These are phyloP conservation scores for Aythya baeri DNA, from an alignment of 2,113 vertebrate species.

Conservation along the genomic window DNA sequence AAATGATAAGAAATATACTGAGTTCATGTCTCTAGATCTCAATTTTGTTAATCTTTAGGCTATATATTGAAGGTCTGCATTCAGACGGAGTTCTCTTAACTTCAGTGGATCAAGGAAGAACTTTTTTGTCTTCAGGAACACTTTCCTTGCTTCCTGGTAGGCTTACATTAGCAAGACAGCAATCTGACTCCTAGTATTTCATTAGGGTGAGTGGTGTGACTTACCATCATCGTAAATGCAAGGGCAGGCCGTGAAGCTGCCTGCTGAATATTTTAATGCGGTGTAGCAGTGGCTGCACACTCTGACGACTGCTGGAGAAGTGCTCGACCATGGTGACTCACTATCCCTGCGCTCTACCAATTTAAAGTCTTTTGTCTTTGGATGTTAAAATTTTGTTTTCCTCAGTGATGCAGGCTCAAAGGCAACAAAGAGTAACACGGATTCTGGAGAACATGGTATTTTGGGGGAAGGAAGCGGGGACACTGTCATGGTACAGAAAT, in stretches of 20 bases:
- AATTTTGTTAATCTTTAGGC: neutral
- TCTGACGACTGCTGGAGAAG: neutral
- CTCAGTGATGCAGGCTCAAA: slow-evolving; percentile 9
- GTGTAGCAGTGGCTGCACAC: neutral
- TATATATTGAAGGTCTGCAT: neutral
- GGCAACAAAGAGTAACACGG: neutral
- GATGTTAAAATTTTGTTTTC: slow-evolving; percentile 45
- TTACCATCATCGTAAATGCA: neutral
- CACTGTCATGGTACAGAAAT: neutral
- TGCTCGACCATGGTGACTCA: slow-evolving; percentile 30
- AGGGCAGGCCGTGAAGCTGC: neutral
- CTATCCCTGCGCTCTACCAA: neutral
- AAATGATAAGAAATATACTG: neutral
- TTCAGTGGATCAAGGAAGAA: neutral
- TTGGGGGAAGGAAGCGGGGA: neutral
- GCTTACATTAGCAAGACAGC: neutral
- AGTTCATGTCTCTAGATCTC: neutral
- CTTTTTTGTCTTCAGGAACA: neutral
- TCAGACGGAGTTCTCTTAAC: neutral
- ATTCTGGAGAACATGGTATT: slow-evolving; percentile 30
- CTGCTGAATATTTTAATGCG: neutral
- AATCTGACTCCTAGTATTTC: neutral
- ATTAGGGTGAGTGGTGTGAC: neutral
- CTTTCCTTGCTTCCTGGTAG: neutral
- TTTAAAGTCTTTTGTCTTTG: slow-evolving; percentile 58